These are phyloP conservation scores for Drosophila insularis DNA, from an alignment of 1,140 invertebrate species.

Conservation along the genomic window DNA sequence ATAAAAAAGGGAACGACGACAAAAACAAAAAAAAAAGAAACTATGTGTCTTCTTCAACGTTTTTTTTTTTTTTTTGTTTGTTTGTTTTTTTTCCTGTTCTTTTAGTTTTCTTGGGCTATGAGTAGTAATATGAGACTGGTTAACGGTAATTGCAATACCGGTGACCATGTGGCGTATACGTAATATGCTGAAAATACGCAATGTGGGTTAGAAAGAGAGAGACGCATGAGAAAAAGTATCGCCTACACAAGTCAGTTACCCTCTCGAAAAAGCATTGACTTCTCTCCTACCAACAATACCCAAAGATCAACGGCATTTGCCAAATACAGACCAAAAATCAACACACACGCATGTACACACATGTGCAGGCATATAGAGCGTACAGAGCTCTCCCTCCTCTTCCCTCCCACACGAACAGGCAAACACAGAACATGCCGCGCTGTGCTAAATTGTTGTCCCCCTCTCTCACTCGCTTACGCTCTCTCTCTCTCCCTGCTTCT, in stretches of 20 bases:
- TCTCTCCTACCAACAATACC: slow-evolving; percentile 20
- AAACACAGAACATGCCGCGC: no score
- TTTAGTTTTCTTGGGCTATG: not conserved
- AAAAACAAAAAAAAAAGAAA: not conserved
- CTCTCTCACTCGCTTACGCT: slow-evolving; percentile 12
- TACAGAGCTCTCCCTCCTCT: not conserved
- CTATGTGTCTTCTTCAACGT: slow-evolving; percentile 12
- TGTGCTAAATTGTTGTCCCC: not conserved
- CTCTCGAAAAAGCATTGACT: slow-evolving; percentile 59
- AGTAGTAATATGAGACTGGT: slow-evolving; percentile 38
- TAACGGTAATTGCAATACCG: slow-evolving; percentile 34
- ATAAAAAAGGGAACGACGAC: slow-evolving; percentile 1
- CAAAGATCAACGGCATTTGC: slow-evolving; percentile 47
- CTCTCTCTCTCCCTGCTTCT: not conserved
- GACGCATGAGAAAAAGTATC: not conserved
- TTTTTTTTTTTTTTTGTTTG: slow-evolving; percentile 3
- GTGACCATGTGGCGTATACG: slow-evolving; percentile 48
- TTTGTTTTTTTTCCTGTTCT: not conserved
- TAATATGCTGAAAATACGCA: not conserved
- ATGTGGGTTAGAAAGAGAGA: not conserved
- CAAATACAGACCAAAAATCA: slow-evolving; percentile 8
- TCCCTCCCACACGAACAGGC: no score
- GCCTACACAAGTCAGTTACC: slow-evolving; percentile 3
- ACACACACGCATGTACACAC: slow-evolving; percentile 4
- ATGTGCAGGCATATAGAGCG: slow-evolving; percentile 27